A percentile compares a stretch with the other conserved stretches of the same genome.
Evolutionary conservation across 2,888 invertebrate species (phyloP).

Genomic region (Schrankia costaestrigalis): DNA sequence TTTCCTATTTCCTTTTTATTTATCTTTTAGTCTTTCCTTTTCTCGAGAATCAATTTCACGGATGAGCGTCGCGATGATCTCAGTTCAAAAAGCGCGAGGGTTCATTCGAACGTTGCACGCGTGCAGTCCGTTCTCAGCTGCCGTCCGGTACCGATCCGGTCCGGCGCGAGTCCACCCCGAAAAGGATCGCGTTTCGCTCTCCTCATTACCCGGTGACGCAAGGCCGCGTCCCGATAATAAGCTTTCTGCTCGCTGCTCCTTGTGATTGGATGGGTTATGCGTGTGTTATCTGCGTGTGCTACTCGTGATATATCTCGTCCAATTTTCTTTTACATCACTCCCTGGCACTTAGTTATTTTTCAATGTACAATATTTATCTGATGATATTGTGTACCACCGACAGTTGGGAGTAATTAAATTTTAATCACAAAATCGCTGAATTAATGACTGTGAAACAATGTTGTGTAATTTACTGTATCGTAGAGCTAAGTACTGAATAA

Average conservation of each 20-base stretch:
- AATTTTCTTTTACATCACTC: conserved; percentile 66
- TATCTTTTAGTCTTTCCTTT: conserved; percentile 80
- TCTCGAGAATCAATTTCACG: conserved; percentile 80
- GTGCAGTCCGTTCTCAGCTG: conserved; percentile 37
- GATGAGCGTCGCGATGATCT: conserved; percentile 79
- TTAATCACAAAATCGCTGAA: conserved; percentile 34
- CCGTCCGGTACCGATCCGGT: conserved; percentile 22
- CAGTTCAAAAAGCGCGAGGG: conserved; percentile 74
- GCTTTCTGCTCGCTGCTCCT: conserved; percentile 71
- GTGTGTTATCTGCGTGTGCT: conserved; percentile 71
- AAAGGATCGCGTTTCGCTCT: conserved; percentile 34
- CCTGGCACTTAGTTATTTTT: conserved; percentile 47
- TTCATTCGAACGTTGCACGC: conserved; percentile 48
- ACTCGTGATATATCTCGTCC: conserved; percentile 63
- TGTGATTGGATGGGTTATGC: conserved; percentile 75
- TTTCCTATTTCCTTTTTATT: conserved; percentile 81
- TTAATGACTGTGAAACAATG: conserved; percentile 42
- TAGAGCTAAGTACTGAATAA: conserved; percentile 69
- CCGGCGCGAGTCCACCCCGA: conserved; percentile 26
- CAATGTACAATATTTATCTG: conserved; percentile 41
- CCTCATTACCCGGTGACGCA: conserved; percentile 64
- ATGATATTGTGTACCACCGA: conserved; percentile 28
- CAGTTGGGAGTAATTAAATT: conserved; percentile 35
- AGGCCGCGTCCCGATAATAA: conserved; percentile 70
- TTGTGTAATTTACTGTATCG: conserved; percentile 46